Base-by-base conservation (phyloP, 2,888 invertebrate species). In the Ornithoptera priamus region DNA sequence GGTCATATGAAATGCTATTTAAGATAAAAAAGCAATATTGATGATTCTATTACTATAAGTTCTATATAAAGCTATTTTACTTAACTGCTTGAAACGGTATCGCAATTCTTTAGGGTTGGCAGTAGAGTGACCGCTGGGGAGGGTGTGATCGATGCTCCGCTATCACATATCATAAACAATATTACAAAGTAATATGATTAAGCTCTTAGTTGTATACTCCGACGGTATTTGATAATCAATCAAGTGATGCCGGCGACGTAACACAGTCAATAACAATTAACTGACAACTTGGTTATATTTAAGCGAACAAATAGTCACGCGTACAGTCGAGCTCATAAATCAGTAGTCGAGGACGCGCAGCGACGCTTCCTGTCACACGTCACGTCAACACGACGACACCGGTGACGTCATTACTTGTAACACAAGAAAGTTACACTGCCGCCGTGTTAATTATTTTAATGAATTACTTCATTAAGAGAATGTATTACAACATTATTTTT, bases 281-380 rank as follows among this genome's bases (percentile, higher is more conserved):
- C 59, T 56, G 64, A 61, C 65, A 65, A 46, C 42, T 69, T 61
- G 56, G 60, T 46, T 61, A 69, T 56, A 65, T 65, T 69, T 61
- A 69, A 36, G 20, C 50, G 65, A 69, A 69, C 65, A 69, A 69
- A 69, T 59, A 68, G 57, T 39, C 68, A 68, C 56, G 65, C 18
- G 65, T 66, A 69, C 68, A 71, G 58, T 63, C 66, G 63, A 6
- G 68, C 56, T 56, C 68, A 69, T 71, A 71, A 69, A 71, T 71
- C 68, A 71, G 63, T 66, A 10, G 12, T 10, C 20, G 66, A 18
- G 42, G 60, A 60, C 65, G 68, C 65, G 68, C 63, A 62, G 18
- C 56, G 53, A 67, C 67, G 65, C 58, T 57, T 68, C 50, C 36
- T 62, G 68, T 58, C 71, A 68, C 67, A 58, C 53, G 68, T 68